Conservation (phyloP, 2,113 vertebrate genomes). For the Oophaga pumilio region DNA sequence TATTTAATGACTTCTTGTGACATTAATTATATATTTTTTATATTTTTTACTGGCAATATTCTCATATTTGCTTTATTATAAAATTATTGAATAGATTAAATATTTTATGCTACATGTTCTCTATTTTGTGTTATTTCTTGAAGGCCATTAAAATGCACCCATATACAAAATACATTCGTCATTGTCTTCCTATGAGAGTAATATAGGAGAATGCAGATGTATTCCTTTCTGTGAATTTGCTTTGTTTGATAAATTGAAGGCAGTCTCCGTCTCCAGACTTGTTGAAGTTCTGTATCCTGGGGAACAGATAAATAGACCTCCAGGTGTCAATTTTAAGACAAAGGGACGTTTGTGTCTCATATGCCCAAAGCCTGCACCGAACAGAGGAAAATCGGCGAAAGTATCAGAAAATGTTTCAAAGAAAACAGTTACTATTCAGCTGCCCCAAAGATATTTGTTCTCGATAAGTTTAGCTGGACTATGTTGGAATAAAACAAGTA, state of each 20-base stretch:
- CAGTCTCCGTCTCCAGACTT: conserved; percentile 3
- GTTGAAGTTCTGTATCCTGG: conserved; percentile 31
- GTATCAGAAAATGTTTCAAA: not conserved
- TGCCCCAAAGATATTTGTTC: not conserved
- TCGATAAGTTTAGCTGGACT: not conserved
- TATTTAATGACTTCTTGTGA: not conserved
- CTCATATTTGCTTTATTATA: not conserved
- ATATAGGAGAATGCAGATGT: conserved; percentile 14
- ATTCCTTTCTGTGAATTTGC: not conserved
- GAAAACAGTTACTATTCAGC: not conserved
- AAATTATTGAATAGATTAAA: not conserved
- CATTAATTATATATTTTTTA: not conserved
- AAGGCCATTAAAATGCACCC: not conserved
- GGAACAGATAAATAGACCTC: conserved; percentile 33
- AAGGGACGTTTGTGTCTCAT: conserved; percentile 29
- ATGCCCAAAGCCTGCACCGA: conserved; percentile 3
- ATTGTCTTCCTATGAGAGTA: not conserved
- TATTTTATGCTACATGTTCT: not conserved
- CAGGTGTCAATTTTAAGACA: conserved; percentile 38
- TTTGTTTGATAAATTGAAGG: conserved; percentile 27
- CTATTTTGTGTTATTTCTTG: not conserved
- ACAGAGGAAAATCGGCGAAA: not conserved
- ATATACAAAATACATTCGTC: not conserved
- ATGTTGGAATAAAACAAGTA: not conserved
- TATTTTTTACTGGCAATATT: not conserved